A percentile compares a stretch with the other conserved stretches of the same genome.
Conservation (phyloP, 1,140 invertebrate species). For the Sitodiplosis mosellana region DNA sequence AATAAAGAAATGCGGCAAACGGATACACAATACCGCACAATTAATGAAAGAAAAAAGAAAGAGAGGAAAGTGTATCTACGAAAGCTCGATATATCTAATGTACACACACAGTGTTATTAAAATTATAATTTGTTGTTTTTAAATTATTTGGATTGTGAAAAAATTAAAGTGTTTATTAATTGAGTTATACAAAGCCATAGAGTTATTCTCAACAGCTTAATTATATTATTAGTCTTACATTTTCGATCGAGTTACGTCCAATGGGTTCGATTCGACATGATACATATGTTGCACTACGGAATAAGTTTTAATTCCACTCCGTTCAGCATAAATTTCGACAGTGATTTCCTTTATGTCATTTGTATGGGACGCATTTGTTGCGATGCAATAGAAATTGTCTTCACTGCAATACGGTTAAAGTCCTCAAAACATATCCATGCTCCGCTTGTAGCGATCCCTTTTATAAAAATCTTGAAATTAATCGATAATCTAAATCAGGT, state of each 20-base stretch:
- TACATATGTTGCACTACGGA: conserved; percentile 69
- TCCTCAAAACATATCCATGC: conserved; percentile 93
- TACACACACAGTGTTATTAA: too few relatives aligned
- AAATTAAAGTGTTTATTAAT: not conserved
- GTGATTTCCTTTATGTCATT: conserved; percentile 45
- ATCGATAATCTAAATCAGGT: conserved; percentile 78
- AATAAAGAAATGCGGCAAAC: too few relatives aligned
- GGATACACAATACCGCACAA: too few relatives aligned
- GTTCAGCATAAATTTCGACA: conserved; percentile 63
- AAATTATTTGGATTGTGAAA: conserved; percentile 68
- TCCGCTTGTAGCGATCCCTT: conserved; percentile 69
- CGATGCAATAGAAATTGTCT: conserved; percentile 65
- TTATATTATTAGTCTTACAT: too few relatives aligned
- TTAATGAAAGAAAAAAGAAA: too few relatives aligned
- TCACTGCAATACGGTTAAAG: conserved; percentile 85
- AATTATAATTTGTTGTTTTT: too few relatives aligned
- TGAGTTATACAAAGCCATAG: conserved; percentile 1
- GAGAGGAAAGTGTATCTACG: too few relatives aligned
- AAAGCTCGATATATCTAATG: too few relatives aligned
- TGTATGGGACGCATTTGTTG: conserved; percentile 69
- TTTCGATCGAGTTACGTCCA: conserved; percentile 49
- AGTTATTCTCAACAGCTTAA: too few relatives aligned
- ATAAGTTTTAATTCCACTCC: conserved; percentile 65
- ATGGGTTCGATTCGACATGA: conserved; percentile 92
- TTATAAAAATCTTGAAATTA: conserved; percentile 84